Conservation (phyloP, 2,797 vertebrate genomes). For the Peromyscus attwateri region DNA sequence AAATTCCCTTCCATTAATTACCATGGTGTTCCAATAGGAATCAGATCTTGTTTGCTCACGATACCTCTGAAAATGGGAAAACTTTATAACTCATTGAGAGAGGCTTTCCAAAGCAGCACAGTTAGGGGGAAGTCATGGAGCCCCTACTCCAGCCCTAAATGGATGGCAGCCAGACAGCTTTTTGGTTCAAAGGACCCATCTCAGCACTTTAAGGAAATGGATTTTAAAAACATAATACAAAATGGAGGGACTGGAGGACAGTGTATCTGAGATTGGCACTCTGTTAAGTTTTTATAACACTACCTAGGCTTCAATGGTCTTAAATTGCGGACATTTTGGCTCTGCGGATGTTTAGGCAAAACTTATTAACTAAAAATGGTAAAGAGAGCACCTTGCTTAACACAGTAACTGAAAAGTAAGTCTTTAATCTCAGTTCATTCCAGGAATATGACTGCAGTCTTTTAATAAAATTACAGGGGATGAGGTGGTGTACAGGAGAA, state of each 20-base stretch:
- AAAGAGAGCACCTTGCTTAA: neutral
- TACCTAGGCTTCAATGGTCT: neutral
- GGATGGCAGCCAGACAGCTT: neutral
- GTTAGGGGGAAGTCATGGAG: accelerated
- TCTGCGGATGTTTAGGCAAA: neutral
- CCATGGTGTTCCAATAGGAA: neutral
- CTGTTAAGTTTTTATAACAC: neutral
- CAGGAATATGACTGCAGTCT: neutral
- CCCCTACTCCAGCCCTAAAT: neutral
- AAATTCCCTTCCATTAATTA: neutral
- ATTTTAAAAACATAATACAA: neutral
- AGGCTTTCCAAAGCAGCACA: neutral
- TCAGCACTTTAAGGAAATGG: neutral
- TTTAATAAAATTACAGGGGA: neutral
- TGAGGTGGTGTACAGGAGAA: neutral
- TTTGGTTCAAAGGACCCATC: neutral
- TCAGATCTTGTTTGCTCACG: neutral
- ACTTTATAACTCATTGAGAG: accelerated
- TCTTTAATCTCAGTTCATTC: neutral
- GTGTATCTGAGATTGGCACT: neutral
- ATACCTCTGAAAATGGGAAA: neutral
- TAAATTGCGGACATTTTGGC: neutral
- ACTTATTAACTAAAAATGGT: neutral
- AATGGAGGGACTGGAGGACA: accelerated
- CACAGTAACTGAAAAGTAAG: neutral